Conservation (phyloP, 2,797 vertebrate species). For the Hipposideros larvatus region DNA sequence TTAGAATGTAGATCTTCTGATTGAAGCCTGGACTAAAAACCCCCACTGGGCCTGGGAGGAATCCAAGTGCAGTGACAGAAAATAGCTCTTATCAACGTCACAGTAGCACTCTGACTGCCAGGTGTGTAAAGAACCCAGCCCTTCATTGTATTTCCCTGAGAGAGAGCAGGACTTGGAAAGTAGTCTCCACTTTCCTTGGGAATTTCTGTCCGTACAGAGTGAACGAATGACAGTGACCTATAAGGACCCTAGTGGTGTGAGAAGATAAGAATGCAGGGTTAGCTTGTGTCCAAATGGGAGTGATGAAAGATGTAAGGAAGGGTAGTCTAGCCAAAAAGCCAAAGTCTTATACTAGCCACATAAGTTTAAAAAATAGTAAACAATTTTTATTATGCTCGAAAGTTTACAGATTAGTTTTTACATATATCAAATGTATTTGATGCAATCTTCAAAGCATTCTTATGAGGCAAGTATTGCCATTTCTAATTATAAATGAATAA, state of each 20-base stretch:
- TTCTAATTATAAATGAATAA: slow-evolving; percentile 44
- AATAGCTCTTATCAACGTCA: background rate
- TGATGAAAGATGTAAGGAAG: background rate
- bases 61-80: slow-evolving; percentile 45
- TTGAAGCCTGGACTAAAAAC: background rate
- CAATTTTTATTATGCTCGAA: background rate
- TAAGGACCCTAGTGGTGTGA: background rate
- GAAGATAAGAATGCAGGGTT: background rate
- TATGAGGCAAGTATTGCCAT: background rate
- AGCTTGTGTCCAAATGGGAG: background rate
- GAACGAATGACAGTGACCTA: background rate
- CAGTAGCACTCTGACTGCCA: background rate
- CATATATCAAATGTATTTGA: background rate
- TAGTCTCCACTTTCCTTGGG: background rate
- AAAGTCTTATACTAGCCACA: background rate
- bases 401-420: background rate
- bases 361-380: slow-evolving; percentile 12
- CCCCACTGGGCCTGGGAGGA: background rate
- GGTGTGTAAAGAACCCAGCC: background rate
- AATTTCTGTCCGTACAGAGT: background rate
- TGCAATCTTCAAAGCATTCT: background rate
- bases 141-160: background rate
- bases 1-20: slow-evolving; percentile 50
- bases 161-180: background rate
- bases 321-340: background rate